Base-by-base conservation (phyloP, 2,888 invertebrate genomes). In the Troides aeacus region DNA sequence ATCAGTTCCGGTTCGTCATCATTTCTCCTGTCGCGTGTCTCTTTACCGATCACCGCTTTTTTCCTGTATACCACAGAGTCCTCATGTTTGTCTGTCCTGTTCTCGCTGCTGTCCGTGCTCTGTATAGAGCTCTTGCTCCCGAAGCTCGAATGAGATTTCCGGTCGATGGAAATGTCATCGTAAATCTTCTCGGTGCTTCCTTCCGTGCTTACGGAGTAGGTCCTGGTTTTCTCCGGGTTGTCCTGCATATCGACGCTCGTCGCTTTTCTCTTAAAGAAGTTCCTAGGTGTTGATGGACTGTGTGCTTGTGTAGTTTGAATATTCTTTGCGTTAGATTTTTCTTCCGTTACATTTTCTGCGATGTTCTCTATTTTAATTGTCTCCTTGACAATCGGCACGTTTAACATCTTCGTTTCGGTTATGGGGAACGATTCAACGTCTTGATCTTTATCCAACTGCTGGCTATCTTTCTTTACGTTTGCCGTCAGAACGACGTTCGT, bases 1-100 rank as follows among this genome's bases (percentile, higher is more conserved):
- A 96, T 95, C 12, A 96, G 82, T 84, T 96, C 96, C 0, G 96
- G 96, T 81, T 96, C 96, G 53, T 95, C 95, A 70, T 96, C 95
- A 68, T 94, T 93, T 76, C 90, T 93, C 60, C 88, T 88, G 42
- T 85, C 84, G 70, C 87, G 88, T 69, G 85, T 78, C 74, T 92
- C 91, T 77, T 84, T 88, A 15, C 86, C 80, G 2, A 92, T 84
- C 5, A 93, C 80, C 0, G 94, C 93, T 78, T 94, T 95, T 76
- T 93, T 93, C 17, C 95, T 87, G 71, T 94, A 89, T 3, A 94
- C 87, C 2, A 94, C 94, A 0, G 86, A 83, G 69, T 92, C 92
- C 21, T 93, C 93, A 2, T 88, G 84, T 72, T 88, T 84, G 36
- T 92, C 92, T 0, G 85, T 84, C 78, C 81, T 86, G 1, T 84